Evolutionary conservation across 2,113 vertebrate species (phyloP), one percentile per base, ranked within the genome.

Genomic region (Nothobranchius kuhntae): DNA sequence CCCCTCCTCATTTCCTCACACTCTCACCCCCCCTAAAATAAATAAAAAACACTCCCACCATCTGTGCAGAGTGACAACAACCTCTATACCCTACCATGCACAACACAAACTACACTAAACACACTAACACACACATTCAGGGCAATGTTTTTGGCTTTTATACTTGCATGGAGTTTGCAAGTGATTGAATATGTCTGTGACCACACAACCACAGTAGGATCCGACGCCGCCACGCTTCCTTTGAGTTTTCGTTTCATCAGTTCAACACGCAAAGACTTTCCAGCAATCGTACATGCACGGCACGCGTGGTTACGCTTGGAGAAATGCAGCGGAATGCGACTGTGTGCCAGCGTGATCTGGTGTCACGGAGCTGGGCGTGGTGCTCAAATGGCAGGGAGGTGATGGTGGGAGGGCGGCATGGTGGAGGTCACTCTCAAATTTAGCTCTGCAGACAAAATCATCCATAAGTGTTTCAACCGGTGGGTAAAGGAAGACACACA

Each of bases 311-410:
- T 94, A 94, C 94, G 94, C 15, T 56, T 42, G 9, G 48, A 94
- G 93, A 93, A 94, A 95, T 97, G 96, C 94, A 94, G 93, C 93
- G 95, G 95, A 96, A 98, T 96, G 95, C 95, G 93, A 90, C 90
- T 40, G 38, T 9, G 9, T 40, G 38, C 38, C 93, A 90, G 81
- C 87, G 84, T 84, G 81, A 91, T 89, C 90, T 91, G 88, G 82
- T 83, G 54, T 87, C 87, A 91, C 93, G 93, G 92, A 92, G 91
- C 86, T 79, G 89, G 91, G 94, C 88, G 93, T 93, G 82, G 93
- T 65, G 83, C 89, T 91, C 87, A 70, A 91, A 85, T 94, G 94
- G 91, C 93, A 92, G 61, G 63, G 67, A 66, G 68, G 65, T 58
- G 48, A 17, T 69, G 78, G 44, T 70, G 66, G 74, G 61, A 71